phyloP scores from a whole-genome alignment of 2,888 invertebrate species.

The Pyrrhosoma nymphula region DNA sequence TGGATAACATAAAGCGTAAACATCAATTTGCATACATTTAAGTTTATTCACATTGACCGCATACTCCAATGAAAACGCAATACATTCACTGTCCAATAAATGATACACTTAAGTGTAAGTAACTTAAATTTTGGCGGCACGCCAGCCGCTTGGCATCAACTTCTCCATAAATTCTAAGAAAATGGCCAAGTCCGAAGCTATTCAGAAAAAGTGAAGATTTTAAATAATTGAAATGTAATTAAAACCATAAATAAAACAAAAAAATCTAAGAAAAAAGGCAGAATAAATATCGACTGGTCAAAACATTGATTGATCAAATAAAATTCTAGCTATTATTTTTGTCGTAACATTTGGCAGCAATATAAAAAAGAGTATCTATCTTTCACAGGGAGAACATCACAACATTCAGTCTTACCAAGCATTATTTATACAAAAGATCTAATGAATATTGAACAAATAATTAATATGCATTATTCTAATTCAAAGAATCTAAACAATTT shows the following conservation, averaged over 20 bases:
- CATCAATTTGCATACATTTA: background rate
- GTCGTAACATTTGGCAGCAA: too few relatives aligned
- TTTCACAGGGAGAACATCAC: too few relatives aligned
- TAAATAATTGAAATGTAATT: background rate
- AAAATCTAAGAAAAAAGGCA: background rate
- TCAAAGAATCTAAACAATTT: too few relatives aligned
- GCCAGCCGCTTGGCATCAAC: background rate
- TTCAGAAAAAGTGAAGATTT: background rate
- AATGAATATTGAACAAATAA: too few relatives aligned
- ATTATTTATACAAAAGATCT: too few relatives aligned
- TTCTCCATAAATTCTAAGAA: background rate
- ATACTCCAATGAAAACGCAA: background rate
- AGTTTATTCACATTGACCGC: background rate
- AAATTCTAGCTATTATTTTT: too few relatives aligned
- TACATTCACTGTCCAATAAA: background rate
- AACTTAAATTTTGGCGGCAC: background rate
- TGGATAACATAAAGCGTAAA: background rate
- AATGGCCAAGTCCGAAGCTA: background rate
- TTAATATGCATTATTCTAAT: too few relatives aligned
- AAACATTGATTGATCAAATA: background rate
- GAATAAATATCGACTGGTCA: background rate
- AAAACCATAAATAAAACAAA: background rate
- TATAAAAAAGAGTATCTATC: too few relatives aligned
- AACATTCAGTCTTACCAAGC: too few relatives aligned
- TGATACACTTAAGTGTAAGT: background rate